phyloP scores from a whole-genome alignment of 1,140 invertebrate genomes.

The Lepidotrigona ventralis region DNA sequence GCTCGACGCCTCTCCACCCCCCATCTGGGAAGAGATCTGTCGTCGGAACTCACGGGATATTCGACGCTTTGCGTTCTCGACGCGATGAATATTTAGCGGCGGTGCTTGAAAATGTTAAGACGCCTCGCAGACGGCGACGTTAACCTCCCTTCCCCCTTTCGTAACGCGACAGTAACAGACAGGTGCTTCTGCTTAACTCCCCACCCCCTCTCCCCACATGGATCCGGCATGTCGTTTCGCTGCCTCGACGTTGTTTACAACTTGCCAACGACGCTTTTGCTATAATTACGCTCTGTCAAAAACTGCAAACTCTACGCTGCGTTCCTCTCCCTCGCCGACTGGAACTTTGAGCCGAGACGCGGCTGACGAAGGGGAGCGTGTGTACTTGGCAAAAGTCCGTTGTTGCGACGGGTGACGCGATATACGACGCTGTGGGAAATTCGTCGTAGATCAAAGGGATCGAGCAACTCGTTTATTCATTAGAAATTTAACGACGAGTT shows the following conservation, averaged over 20 bases:
- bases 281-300: conserved; percentile 41
- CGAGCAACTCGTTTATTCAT: background rate
- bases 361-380: too few species aligned
- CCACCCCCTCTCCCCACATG: conserved; percentile 28
- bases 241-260: conserved; percentile 33
- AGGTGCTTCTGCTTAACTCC: conserved; percentile 30
- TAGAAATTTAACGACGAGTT: too few species aligned
- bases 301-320: background rate
- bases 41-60: conserved; percentile 29
- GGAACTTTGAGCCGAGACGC: background rate
- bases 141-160: conserved; percentile 46
- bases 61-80: conserved; percentile 56
- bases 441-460: background rate
- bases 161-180: conserved; percentile 39
- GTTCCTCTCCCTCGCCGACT: background rate
- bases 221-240: conserved; percentile 15
- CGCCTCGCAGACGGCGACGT: conserved; percentile 54
- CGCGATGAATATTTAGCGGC: conserved; percentile 63
- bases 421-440: background rate
- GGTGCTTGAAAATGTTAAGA: conserved; percentile 59
- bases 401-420: background rate
- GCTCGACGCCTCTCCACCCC: conserved; percentile 14
- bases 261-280: conserved; percentile 30
- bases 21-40: too few species aligned
- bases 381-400: background rate